These are phyloP conservation scores for Leptothorax acervorum DNA, from an alignment of 2,888 invertebrate genomes.

Conservation along the genomic window DNA sequence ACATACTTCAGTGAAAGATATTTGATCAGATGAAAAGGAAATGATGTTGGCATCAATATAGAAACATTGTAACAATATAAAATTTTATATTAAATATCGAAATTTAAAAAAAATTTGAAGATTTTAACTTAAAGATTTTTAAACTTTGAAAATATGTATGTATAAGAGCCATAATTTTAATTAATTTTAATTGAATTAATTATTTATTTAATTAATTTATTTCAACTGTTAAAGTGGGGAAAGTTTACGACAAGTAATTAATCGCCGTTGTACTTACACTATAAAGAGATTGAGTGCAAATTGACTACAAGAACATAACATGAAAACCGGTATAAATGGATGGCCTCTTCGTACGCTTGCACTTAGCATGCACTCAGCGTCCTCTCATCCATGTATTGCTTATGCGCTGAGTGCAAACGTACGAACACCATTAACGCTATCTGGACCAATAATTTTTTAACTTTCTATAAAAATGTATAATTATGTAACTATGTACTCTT, in stretches of 20 bases:
- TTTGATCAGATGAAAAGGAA: neutral
- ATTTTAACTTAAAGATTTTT: neutral
- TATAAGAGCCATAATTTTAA: neutral
- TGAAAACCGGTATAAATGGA: slow-evolving; percentile 20
- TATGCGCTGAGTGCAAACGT: neutral
- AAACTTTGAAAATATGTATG: neutral
- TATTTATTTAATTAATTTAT: slow-evolving; percentile 9
- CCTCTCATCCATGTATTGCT: neutral
- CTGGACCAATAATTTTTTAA: slow-evolving; percentile 11
- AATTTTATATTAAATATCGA: neutral
- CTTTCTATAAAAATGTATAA: neutral
- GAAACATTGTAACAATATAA: neutral
- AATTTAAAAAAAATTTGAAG: neutral
- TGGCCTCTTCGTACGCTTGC: slow-evolving; percentile 19
- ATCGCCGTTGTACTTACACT: neutral
- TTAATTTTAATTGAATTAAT: neutral
- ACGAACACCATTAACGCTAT: neutral
- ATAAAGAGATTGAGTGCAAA: neutral
- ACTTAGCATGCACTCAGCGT: slow-evolving; percentile 7
- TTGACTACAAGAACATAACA: neutral
- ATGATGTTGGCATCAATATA: neutral
- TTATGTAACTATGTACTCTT: neutral
- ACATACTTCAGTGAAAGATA: neutral
- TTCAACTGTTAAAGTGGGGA: neutral
- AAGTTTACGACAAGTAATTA: slow-evolving; percentile 11